Base-by-base conservation (phyloP, 1,140 invertebrate genomes). In the Brachionus rotundiformis region DNA sequence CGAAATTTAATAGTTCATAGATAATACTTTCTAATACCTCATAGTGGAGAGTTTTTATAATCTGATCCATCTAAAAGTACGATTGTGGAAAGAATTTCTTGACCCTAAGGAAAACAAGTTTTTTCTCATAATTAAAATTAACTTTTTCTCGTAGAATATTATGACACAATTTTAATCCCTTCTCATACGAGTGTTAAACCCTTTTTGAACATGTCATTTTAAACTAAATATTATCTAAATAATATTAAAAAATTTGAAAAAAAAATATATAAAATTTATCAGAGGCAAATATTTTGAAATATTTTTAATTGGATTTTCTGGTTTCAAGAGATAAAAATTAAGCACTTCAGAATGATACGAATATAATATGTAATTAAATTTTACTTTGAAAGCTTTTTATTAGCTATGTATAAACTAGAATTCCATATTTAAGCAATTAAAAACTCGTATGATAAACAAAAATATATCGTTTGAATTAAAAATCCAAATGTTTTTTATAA, bases 401-500 rank as follows among this genome's bases (percentile, higher is more conserved):
- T 54, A 54, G 47, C 19, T 54, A 8, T 54, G 47, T 19, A 19
- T 19, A 68, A 68, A n/a, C 29, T 31, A 11, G 29, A 11, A 68
- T 33, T 68, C 63, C 63, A 39, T 68, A 36, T 68, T 68, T 68
- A 36, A 68, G 33, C 19, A 36, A 68, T 68, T 68, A 68, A 36
- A 68, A 19, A 33, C n/a, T 68, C 63, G n/a, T n/a, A 68, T 68
- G 27, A 33, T 33, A 36, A 68, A 68, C 29, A 5, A 39, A 68
- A 68, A 41, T 11, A 68, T 33, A 68, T 33, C 29, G 36, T 68
- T 19, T 36, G 33, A 63, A 63, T 29, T 63, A 11, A 63, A n/a
- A 63, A 11, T 63, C 61, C 25, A 63, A 63, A 63, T 63, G 61
- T 54, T 63, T 63, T n/a, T 63, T n/a, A 63, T 63, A 63, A 63